Evolutionary conservation across 2,113 vertebrate genomes (phyloP), one percentile per base, ranked within the genome.

Genomic region (Hippocampus mohnikei): DNA sequence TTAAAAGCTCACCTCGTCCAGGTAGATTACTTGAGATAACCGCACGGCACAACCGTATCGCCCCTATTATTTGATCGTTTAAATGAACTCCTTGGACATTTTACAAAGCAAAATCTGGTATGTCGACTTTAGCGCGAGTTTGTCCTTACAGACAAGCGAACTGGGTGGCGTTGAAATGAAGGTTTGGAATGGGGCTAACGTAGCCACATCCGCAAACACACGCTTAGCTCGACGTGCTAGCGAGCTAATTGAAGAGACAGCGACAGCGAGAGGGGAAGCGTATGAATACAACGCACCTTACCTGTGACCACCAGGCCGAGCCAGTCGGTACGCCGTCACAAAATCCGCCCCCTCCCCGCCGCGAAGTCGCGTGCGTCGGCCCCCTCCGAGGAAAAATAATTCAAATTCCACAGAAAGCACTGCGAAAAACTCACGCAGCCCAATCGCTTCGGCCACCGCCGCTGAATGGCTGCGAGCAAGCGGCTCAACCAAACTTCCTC

Each of bases 401-500:
- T 87, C 72, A 82, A 88, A 88, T 80, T 84, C 89, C 89, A 85
- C 81, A 80, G 75, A 88, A 82, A 86, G 85, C 16, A 70, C 74
- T 65, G 67, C 42, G 40, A 75, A 74, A 78, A 70, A 68, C 59
- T 18, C 82, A 68, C 21, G 15, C 74, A 75, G 82, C 78, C 83
- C 84, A 78, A 81, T 78, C 79, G 82, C 78, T 85, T 87, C 89
- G 83, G 80, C 81, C 85, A 86, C 80, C 21, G 79, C 87, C 41
- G 81, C 83, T 92, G 85, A 87, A 85, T 84, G 88, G 86, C 85
- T 85, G 86, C 86, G 77, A 48, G 78, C 16, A 72, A 58, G 80
- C 77, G 69, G 65, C 80, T 87, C 91, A 90, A 90, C 85, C 91
- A 84, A 91, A 91, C 91, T 67, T 90, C 89, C 81, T 85, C 91